Conservation (phyloP, 1,140 invertebrate species). For the Micrasema longulum region DNA sequence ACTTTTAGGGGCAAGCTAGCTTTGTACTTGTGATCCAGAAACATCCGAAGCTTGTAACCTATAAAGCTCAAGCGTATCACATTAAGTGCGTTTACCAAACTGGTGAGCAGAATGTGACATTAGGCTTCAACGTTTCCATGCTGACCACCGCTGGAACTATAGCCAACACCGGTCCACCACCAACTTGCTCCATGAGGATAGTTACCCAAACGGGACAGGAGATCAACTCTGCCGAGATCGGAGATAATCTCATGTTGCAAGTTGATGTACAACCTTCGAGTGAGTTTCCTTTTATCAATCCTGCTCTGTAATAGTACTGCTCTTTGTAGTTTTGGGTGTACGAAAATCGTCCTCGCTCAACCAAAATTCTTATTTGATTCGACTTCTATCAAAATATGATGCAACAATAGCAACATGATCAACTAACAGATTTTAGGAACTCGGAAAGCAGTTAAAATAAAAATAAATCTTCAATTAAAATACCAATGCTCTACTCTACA, state of each 20-base stretch:
- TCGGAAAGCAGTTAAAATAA: too few relatives aligned
- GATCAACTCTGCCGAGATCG: slow-evolving; percentile 92
- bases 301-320: too few relatives aligned
- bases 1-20: slow-evolving; percentile 84
- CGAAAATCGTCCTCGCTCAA: too few relatives aligned
- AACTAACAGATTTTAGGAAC: too few relatives aligned
- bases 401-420: too few relatives aligned
- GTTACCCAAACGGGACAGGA: slow-evolving; percentile 88
- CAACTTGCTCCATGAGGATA: slow-evolving; percentile 92
- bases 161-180: slow-evolving; percentile 93
- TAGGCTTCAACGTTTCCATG: slow-evolving; percentile 96
- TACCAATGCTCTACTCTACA: too few relatives aligned
- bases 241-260: slow-evolving; percentile 90
- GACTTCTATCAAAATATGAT: too few relatives aligned
- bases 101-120: slow-evolving; percentile 91
- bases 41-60: slow-evolving; percentile 95
- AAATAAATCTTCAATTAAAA: too few relatives aligned
- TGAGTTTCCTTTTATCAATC: slow-evolving; percentile 64
- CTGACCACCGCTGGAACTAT: slow-evolving; percentile 94
- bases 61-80: slow-evolving; percentile 93
- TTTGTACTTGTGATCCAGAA: slow-evolving; percentile 95
- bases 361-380: too few relatives aligned
- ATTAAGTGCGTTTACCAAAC: slow-evolving; percentile 95
- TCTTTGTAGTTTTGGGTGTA: too few relatives aligned
- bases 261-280: slow-evolving; percentile 93